Base-by-base conservation (phyloP, 2,797 vertebrate species). In the Emys orbicularis region DNA sequence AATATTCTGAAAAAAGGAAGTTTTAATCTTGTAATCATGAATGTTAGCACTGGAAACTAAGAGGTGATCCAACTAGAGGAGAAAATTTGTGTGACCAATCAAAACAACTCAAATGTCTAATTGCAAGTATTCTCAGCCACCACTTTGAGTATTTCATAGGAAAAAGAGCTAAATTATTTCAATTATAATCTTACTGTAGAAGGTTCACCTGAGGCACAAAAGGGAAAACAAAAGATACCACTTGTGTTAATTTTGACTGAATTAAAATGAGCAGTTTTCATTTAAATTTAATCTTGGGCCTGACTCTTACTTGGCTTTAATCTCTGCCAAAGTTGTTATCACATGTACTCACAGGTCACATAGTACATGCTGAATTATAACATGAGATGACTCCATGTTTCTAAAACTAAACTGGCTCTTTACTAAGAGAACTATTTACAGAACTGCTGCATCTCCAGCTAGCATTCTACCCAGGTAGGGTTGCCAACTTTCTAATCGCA, bases 151-250 rank as follows among this genome's bases (percentile, higher is more conserved):
- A 50, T 50, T 50, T 50, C 50, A 50, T 50, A 50, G 41, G 72
- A 41, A 81, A 86, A 83, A 87, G 54, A 87, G 54, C 10, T 72
- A 37, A 79, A 85, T 16, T 59, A 79, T 57, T 1, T n/a, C 19
- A 23, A 72, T 85, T 76, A 85, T 91, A 12, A 86, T 61, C 53
- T 92, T 88, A 23, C 3, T 41, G 15, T 87, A 83, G 83, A 84
- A 90, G 47, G 47, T 86, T n/a, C 3, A 87, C 8, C 83, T 6
- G 52, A 2, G 15, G 19, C 87, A 37, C 29, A 81, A 85, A 88
- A 12, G 54, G 81, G 52, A 89, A 16, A 54, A 72, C 57, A 54
- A 85, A 82, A 90, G 87, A 44, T 9, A 56, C 0, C 81, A 87
- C 3, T 56, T 61, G 1, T 34, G 10, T n/a, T 81, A 27, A 21